phyloP scores from a whole-genome alignment of 2,113 vertebrate genomes.

The Furnarius figulus region DNA sequence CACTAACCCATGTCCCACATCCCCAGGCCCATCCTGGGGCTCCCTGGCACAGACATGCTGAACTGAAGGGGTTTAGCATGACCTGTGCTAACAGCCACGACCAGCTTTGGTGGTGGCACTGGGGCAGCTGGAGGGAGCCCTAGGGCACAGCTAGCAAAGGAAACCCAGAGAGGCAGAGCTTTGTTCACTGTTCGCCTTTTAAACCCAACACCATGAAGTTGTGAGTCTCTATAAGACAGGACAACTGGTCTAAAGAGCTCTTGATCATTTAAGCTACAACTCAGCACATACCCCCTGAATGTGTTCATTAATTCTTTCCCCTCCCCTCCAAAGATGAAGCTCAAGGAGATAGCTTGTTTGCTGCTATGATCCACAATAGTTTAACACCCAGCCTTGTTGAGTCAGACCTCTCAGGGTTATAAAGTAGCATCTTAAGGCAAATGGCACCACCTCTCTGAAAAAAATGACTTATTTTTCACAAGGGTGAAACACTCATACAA shows the following conservation, averaged over 20 bases:
- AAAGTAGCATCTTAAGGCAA: not conserved
- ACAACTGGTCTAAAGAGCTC: not conserved
- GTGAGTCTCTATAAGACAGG: rapidly evolving
- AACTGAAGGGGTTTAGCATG: not conserved
- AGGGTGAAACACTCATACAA: not conserved
- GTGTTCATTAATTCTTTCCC: not conserved
- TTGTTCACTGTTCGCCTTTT: not conserved
- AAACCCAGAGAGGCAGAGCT: not conserved
- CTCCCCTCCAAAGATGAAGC: not conserved
- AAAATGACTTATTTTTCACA: not conserved
- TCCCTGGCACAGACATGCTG: rapidly evolving
- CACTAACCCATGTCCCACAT: not conserved
- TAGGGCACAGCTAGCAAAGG: not conserved
- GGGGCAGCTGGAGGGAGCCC: not conserved
- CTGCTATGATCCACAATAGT: not conserved
- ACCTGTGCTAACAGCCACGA: too few species aligned
- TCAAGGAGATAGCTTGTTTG: not conserved
- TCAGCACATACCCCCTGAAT: not conserved
- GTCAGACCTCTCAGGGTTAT: not conserved
- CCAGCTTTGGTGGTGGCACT: not conserved
- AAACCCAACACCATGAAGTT: not conserved
- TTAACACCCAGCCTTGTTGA: not conserved
- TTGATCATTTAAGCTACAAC: not conserved
- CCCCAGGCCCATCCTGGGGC: not conserved
- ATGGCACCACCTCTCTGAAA: not conserved